Evolutionary conservation across 2,113 vertebrate genomes (phyloP).

Genomic region (Scopus umbretta): DNA sequence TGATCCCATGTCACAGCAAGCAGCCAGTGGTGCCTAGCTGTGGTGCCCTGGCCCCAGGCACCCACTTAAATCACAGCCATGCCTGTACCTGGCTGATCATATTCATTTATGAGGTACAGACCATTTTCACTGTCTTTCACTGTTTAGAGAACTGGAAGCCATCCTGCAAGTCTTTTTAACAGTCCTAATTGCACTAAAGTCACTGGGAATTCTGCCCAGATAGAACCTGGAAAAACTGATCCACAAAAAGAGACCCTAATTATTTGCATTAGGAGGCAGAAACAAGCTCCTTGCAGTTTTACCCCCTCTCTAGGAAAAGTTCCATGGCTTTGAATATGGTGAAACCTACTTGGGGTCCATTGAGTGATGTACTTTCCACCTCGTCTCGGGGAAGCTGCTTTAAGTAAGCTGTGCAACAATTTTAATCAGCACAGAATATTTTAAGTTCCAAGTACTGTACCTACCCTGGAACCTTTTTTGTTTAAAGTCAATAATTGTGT

Average conservation of each 20-base stretch:
- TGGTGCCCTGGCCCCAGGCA: neutral
- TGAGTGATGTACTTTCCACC: neutral
- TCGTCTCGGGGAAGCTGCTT: neutral
- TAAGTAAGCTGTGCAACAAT: conserved; percentile 3
- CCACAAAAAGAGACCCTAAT: neutral
- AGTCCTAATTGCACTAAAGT: neutral
- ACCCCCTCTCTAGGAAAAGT: neutral
- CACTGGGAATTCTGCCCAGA: neutral
- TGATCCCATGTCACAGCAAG: neutral
- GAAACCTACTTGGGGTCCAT: neutral
- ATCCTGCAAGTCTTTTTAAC: neutral
- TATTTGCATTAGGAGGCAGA: neutral
- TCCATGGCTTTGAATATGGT: neutral
- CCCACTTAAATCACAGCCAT: neutral
- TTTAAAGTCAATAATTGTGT: neutral
- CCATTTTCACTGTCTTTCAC: neutral
- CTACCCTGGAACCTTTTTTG: neutral
- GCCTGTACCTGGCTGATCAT: neutral
- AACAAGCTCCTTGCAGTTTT: neutral
- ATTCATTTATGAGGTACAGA: neutral
- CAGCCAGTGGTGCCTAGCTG: neutral
- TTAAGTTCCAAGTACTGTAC: neutral
- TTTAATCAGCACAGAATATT: neutral
- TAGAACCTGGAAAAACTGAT: neutral
- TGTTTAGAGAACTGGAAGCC: neutral